Evolutionary conservation across 2,797 vertebrate species (phyloP).

Genomic region (Melanotaenia parkinsoni): DNA sequence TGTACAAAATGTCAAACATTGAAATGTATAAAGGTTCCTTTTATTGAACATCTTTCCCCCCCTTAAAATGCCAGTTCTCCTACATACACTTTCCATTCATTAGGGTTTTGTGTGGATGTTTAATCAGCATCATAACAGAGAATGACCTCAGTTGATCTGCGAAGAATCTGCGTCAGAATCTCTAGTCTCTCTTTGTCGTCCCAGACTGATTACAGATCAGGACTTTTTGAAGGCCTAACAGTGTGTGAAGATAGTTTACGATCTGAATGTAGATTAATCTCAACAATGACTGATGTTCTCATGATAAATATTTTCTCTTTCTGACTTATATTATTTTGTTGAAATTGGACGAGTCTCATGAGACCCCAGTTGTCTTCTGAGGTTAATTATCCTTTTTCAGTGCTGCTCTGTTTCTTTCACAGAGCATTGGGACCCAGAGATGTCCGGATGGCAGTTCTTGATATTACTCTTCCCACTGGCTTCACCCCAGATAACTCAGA

Average conservation of each 20-base stretch:
- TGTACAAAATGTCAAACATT: background rate
- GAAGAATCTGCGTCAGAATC: no score
- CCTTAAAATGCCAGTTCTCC: background rate
- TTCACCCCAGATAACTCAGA: constrained; percentile 82
- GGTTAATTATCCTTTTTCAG: background rate
- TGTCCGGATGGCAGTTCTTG: constrained; percentile 81
- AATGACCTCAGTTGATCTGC: no score
- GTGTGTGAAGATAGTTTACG: background rate
- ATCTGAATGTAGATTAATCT: background rate
- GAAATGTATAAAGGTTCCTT: background rate
- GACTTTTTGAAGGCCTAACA: no score
- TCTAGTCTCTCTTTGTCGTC: no score
- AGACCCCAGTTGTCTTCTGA: background rate
- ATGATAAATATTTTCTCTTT: background rate
- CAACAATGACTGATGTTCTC: background rate
- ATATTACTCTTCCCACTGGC: constrained; percentile 81
- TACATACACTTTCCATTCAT: background rate
- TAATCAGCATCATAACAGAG: no score
- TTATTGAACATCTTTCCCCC: background rate
- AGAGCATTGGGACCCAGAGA: constrained; percentile 75
- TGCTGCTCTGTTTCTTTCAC: constrained; percentile 4
- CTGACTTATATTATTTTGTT: background rate
- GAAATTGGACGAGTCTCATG: background rate
- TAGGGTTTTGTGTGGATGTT: no score
- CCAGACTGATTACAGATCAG: no score